These are phyloP conservation scores for Drosophila austrosaltans DNA, from an alignment of 2,888 invertebrate species.

Conservation along the genomic window DNA sequence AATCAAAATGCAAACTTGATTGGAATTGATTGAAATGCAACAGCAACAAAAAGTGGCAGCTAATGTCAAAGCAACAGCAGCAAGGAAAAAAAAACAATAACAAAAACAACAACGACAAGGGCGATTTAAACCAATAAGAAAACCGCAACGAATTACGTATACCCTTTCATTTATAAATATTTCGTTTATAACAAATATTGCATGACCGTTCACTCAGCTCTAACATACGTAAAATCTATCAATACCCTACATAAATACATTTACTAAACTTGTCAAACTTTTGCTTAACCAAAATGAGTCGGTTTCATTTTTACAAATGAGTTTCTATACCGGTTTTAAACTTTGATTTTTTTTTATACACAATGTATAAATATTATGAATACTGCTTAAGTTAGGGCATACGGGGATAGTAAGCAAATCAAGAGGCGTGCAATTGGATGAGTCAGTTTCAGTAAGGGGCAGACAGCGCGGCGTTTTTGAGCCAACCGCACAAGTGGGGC, in stretches of 20 bases:
- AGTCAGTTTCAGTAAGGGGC: slow-evolving; percentile 40
- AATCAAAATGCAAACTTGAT: slow-evolving; percentile 57
- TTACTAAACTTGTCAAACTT: no score
- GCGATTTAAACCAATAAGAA: not conserved
- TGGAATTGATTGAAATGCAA: slow-evolving; percentile 75
- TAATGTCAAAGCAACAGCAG: slow-evolving; percentile 35
- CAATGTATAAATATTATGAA: not conserved
- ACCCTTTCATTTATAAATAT: not conserved
- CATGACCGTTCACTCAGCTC: no score
- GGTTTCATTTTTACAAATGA: no score
- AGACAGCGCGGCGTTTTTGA: slow-evolving; percentile 52
- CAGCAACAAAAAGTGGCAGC: slow-evolving; percentile 46
- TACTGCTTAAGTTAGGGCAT: not conserved
- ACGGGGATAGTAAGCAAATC: slow-evolving; percentile 5
- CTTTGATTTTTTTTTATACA: not conserved
- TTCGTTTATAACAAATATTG: not conserved
- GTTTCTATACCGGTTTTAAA: not conserved
- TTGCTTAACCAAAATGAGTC: no score
- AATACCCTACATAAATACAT: no score
- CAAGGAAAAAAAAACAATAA: not conserved
- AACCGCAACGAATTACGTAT: not conserved
- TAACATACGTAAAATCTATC: no score
- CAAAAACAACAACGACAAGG: slow-evolving; percentile 19
- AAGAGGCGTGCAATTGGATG: slow-evolving; percentile 22
- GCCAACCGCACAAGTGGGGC: slow-evolving; percentile 8